Evolutionary conservation across 2,113 vertebrate genomes (phyloP), one percentile per base, ranked within the genome.

Genomic region (Pleuronectes platessa): DNA sequence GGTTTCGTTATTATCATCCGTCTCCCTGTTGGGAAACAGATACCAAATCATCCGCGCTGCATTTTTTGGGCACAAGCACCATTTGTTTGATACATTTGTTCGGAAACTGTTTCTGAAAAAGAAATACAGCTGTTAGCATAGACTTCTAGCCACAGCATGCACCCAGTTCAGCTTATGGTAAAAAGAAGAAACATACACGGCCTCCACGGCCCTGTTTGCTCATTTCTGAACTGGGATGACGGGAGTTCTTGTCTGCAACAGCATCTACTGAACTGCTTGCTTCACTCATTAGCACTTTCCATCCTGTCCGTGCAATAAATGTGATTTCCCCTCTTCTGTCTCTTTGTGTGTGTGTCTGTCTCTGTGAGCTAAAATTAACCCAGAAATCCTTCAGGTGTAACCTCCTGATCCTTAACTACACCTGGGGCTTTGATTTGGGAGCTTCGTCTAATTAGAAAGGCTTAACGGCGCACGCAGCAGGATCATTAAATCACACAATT

Each of bases 1-100:
- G 65, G 69, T 74, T 18, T 15, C 65, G 60, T 88, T 76, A 76
- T 87, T 65, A 82, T 51, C 47, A 81, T 37, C 66, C 2, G 23
- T 65, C 21, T 67, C 24, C 74, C 63, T 55, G 74, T 75, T 71
- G 82, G 65, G 54, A 78, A 56, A 76, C 23, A 65, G 56, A 75
- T 64, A 67, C 24, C 55, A 37, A 71, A 73, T 70, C 61, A 61
- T 20, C 37, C 10, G n/a, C 61, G 56, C 61, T 35, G 35, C 55
- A 35, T 31, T 31, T 59, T 2, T 51, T 53, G 51, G 35, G 10
- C 21, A 7, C 37, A 23, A 24, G 42, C 53, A 24, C 26, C 23
- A 63, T 13, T 61, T 53, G 24, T 49, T 49, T 80, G 23, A 55
- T 26, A 42, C n/a, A 9, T 31, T 42, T 54, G 21, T 9, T 20